These are phyloP conservation scores for Ophion slaviceki DNA, from an alignment of 2,888 invertebrate genomes.

Conservation along the genomic window DNA sequence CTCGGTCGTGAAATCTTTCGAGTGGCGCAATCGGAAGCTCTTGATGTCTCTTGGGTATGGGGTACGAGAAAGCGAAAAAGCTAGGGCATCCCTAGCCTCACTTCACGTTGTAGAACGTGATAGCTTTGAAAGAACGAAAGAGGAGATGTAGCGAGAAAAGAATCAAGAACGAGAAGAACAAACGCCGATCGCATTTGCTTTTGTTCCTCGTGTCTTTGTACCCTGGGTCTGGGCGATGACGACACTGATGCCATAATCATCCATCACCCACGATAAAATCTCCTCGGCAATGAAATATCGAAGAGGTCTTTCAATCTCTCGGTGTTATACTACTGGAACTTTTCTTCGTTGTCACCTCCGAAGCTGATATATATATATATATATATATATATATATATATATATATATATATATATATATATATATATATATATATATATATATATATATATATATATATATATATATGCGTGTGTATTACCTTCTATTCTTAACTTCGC, in stretches of 20 bases:
- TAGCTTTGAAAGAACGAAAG: conserved; percentile 45
- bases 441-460: not conserved
- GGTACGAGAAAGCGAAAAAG: conserved; percentile 61
- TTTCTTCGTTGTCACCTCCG: conserved; percentile 25
- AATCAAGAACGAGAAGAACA: conserved; percentile 29
- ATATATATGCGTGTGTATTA: not conserved
- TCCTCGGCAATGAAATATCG: conserved; percentile 23
- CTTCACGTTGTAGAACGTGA: conserved; percentile 54
- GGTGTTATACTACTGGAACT: conserved; percentile 14
- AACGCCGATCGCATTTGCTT: conserved; percentile 61
- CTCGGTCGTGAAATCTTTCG: conserved; percentile 79
- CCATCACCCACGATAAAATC: conserved; percentile 35
- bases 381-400: no score
- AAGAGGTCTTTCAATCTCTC: conserved; percentile 17
- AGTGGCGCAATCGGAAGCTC: conserved; percentile 79
- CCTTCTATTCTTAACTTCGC: conserved; percentile 17
- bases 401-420: not conserved
- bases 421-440: not conserved
- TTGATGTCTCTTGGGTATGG: conserved; percentile 72
- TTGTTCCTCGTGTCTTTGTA: conserved; percentile 41
- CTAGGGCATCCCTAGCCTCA: conserved; percentile 59
- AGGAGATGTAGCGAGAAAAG: conserved; percentile 32
- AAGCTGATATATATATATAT: not conserved
- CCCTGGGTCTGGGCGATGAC: conserved; percentile 21
- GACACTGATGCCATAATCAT: conserved; percentile 45